Base-by-base conservation (phyloP, 2,797 vertebrate genomes). In the Oreochromis grahami region DNA sequence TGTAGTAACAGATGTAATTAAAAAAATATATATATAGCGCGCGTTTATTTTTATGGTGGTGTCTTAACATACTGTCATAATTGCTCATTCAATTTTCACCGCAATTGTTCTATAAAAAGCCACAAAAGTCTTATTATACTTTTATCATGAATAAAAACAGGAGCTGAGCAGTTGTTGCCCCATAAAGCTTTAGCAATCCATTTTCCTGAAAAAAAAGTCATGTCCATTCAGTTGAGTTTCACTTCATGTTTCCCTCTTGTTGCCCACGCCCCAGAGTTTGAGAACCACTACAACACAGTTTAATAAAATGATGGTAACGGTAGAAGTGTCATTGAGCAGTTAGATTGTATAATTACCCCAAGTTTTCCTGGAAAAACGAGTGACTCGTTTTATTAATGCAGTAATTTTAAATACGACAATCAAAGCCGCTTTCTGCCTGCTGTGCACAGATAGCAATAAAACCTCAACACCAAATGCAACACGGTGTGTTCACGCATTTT, bases 21-120 rank as follows among this genome's bases (percentile, higher is more conserved):
- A 13, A 58, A 1, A 13, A 14, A 32, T 7, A 41, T 3, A 26
- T 4, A 65, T 21, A 19, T 7, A 0, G 2, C 21, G 12, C 1
- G 0, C 0, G 3, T 41, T 65, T 65, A 65, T 21, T 0, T 41
- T 38, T 8, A 21, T 41, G n/a, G 60, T 21, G 13, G 10, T 12
- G 38, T 41, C 38, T 10, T 7, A 60, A 34, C 17, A 34, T 60
- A 34, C 32, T 7, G 56, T 60, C 17, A 21, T 38, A 21, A n/a
- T 36, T n/a, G 32, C 32, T 63, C 14, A 17, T 32, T 34, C 19
- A n/a, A n/a, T 41, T 65, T 65, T 65, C 60, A 65, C 2, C 11
- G 38, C 19, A 38, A 8, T 3, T 65, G 1, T 65, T 13, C 60
- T 38, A 21, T 8, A 65, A 65, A 65, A 38, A 38, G 19, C 11